Evolutionary conservation across 2,113 vertebrate species (phyloP).

Genomic region (Sebastes fasciatus): DNA sequence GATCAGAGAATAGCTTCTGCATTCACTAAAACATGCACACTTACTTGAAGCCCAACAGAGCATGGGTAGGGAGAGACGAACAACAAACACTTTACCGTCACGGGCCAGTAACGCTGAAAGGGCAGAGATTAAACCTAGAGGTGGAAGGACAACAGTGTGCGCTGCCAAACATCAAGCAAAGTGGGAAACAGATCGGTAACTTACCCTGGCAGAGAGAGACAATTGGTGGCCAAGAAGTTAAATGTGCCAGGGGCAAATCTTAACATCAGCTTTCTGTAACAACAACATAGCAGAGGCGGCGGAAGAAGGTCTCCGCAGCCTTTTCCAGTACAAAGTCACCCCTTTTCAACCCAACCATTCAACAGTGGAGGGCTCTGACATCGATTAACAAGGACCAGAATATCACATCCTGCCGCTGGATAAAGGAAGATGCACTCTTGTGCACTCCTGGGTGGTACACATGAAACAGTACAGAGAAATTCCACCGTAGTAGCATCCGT

Average conservation of each 20-base stretch:
- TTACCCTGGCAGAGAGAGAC: constrained; percentile 13
- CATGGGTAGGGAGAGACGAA: constrained; percentile 8
- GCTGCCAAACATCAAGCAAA: constrained; percentile 22
- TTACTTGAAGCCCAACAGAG: constrained; percentile 3
- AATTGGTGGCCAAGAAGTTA: constrained; percentile 20
- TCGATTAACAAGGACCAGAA: constrained; percentile 33
- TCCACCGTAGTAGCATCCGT: neutral
- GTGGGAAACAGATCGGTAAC: constrained; percentile 16
- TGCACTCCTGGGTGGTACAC: neutral
- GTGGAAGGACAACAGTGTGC: constrained; percentile 25
- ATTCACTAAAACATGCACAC: constrained; percentile 10
- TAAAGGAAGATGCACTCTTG: constrained; percentile 1
- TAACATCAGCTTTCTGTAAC: constrained; percentile 8
- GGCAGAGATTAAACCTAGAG: neutral
- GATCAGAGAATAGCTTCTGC: constrained; percentile 4
- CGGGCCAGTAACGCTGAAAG: constrained; percentile 12
- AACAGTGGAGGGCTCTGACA: constrained; percentile 19
- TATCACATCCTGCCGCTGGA: constrained; percentile 17
- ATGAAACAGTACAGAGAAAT: constrained; percentile 7
- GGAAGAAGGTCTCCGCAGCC: constrained; percentile 19
- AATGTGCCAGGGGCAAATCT: neutral
- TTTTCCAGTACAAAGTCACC: constrained; percentile 20
- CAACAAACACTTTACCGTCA: constrained; percentile 18
- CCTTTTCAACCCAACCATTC: constrained; percentile 18
- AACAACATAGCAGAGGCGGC: constrained; percentile 4